Evolutionary conservation across 2,113 vertebrate species (phyloP).

Genomic region (Laticauda laticaudata): DNA sequence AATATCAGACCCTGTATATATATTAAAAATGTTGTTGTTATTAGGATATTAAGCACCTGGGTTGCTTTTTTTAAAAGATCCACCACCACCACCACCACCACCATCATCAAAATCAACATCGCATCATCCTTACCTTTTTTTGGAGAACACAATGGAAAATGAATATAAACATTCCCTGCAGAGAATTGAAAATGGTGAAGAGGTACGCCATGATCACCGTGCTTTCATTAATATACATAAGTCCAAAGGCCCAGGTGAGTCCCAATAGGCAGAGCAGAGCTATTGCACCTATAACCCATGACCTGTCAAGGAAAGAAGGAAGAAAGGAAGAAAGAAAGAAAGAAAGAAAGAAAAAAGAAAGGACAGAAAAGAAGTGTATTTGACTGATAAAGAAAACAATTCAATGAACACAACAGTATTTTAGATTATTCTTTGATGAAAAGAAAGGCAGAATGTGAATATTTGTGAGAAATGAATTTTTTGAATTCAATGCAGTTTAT

Average conservation of each 20-base stretch:
- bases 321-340: constrained; percentile 34
- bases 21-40: neutral
- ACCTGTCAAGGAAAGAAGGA: constrained; percentile 74
- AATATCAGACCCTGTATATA: constrained; percentile 30
- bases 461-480: constrained; percentile 20
- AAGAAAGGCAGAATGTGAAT: constrained; percentile 40
- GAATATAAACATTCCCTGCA: constrained; percentile 99
- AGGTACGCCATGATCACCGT: constrained; percentile 99
- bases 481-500: constrained; percentile 59
- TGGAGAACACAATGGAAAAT: constrained; percentile 99
- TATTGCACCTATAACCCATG: constrained; percentile 98
- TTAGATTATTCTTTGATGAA: constrained; percentile 37
- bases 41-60: constrained; percentile 43
- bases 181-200: constrained; percentile 99
- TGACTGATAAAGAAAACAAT: constrained; percentile 18
- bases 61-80: constrained; percentile 23
- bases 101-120: neutral
- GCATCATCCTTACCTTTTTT: constrained; percentile 85
- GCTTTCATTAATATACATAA: constrained; percentile 99
- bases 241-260: constrained; percentile 97
- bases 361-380: constrained; percentile 34
- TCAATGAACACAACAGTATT: constrained; percentile 42
- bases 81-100: neutral
- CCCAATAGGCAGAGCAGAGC: constrained; percentile 95
- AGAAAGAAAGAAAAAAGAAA: constrained; percentile 5